Evolutionary conservation across 2,888 invertebrate genomes (phyloP).

Genomic region (Euplagia quadripunctaria): DNA sequence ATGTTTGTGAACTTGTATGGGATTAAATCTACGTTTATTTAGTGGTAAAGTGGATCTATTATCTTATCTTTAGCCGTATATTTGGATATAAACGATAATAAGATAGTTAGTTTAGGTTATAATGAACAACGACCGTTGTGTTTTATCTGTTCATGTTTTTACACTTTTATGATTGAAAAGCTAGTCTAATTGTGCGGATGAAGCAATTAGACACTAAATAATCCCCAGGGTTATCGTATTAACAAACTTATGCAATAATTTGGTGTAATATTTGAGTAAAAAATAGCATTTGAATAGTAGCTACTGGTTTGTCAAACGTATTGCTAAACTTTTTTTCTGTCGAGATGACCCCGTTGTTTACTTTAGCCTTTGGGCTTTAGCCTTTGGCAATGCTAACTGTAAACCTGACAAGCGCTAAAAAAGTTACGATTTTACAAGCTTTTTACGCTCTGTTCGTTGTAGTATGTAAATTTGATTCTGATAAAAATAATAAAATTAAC

Average conservation of each 20-base stretch:
- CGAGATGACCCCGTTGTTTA: slow-evolving; percentile 63
- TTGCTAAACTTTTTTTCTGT: slow-evolving; percentile 36
- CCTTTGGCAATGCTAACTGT: slow-evolving; percentile 51
- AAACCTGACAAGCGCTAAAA: slow-evolving; percentile 38
- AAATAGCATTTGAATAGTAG: slow-evolving; percentile 29
- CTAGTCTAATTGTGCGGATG: slow-evolving; percentile 39
- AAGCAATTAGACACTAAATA: slow-evolving; percentile 51
- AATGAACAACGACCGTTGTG: slow-evolving; percentile 59
- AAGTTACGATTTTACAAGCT: slow-evolving; percentile 5
- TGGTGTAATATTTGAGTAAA: slow-evolving; percentile 26
- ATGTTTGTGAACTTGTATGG: slow-evolving; percentile 79
- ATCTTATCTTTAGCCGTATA: slow-evolving; percentile 74
- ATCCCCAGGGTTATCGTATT: slow-evolving; percentile 23
- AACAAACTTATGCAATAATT: slow-evolving; percentile 22
- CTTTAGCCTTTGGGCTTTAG: slow-evolving; percentile 52
- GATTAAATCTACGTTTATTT: slow-evolving; percentile 75
- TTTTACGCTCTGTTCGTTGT: slow-evolving; percentile 19
- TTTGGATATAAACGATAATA: slow-evolving; percentile 63
- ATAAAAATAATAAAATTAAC: not conserved
- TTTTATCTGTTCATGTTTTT: slow-evolving; percentile 74
- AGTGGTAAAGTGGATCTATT: slow-evolving; percentile 79
- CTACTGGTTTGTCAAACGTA: slow-evolving; percentile 38
- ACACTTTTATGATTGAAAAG: slow-evolving; percentile 72
- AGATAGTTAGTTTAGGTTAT: slow-evolving; percentile 78
- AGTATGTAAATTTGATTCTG: not conserved